phyloP scores from a whole-genome alignment of 2,888 invertebrate genomes.

The Caenorhabditis sp. region DNA sequence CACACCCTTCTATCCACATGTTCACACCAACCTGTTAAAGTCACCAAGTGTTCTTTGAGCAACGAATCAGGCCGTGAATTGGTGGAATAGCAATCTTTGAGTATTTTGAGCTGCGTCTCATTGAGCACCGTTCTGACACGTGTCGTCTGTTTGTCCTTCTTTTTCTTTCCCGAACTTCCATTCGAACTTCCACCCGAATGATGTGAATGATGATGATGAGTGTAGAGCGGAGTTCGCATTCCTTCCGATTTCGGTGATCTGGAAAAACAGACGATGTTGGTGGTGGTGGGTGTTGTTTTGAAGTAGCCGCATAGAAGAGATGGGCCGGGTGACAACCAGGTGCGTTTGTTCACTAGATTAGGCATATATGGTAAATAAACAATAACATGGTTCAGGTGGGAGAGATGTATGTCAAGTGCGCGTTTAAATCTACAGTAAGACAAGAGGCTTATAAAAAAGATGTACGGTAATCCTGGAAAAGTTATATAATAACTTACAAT shows the following conservation, averaged over 20 bases:
- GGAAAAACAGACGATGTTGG: constrained; percentile 10
- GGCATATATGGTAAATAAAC: background rate
- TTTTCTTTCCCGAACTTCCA: constrained; percentile 73
- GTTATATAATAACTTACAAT: constrained; percentile 46
- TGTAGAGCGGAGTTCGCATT: constrained; percentile 30
- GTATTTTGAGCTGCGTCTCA: constrained; percentile 95
- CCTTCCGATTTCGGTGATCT: constrained; percentile 54
- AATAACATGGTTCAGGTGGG: constrained; percentile 10
- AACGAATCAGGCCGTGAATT: constrained; percentile 98
- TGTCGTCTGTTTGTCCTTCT: constrained; percentile 80
- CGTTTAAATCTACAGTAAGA: background rate
- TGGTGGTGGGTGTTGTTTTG: background rate
- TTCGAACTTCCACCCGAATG: constrained; percentile 29
- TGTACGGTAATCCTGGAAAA: background rate
- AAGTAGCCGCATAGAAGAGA: background rate
- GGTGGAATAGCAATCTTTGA: constrained; percentile 94
- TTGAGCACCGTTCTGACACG: constrained; percentile 96
- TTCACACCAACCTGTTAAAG: constrained; percentile 82
- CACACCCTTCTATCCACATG: too few species aligned
- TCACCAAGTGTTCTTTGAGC: constrained; percentile 98
- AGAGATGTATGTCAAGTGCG: constrained; percentile 8
- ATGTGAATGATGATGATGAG: constrained; percentile 12
- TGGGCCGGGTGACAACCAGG: constrained; percentile 28
- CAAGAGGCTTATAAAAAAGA: too few species aligned
- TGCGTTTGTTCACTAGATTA: constrained; percentile 43